phyloP scores from a whole-genome alignment of 2,113 vertebrate genomes.

The Periophthalmodon schlosseri region DNA sequence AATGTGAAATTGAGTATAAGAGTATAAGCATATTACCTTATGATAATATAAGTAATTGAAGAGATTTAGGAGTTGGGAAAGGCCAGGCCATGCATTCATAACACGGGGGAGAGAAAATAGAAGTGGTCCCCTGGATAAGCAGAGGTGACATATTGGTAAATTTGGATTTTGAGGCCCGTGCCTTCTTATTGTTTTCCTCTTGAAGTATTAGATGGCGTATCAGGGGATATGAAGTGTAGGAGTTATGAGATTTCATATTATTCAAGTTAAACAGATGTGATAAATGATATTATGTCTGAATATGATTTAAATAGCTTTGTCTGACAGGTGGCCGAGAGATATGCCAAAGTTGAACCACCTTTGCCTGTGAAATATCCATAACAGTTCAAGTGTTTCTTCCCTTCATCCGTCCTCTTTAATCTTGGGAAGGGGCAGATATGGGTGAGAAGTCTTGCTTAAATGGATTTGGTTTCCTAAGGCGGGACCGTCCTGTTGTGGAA shows the following conservation, averaged over 20 bases:
- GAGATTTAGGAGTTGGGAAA: constrained; percentile 71
- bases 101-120: constrained; percentile 43
- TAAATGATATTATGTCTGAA: constrained; percentile 38
- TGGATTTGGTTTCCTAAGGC: constrained; percentile 61
- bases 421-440: constrained; percentile 45
- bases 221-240: constrained; percentile 55
- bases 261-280: constrained; percentile 50
- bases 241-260: constrained; percentile 62
- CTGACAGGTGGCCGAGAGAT: constrained; percentile 28
- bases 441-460: constrained; percentile 69
- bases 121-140: constrained; percentile 59
- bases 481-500: constrained; percentile 46
- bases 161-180: constrained; percentile 63
- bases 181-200: constrained; percentile 59
- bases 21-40: constrained; percentile 79
- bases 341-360: constrained; percentile 14
- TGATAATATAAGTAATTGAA: constrained; percentile 80
- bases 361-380: constrained; percentile 30
- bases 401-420: constrained; percentile 53
- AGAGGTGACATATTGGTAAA: constrained; percentile 59
- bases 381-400: constrained; percentile 31
- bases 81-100: constrained; percentile 55
- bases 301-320: constrained; percentile 46
- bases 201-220: constrained; percentile 63
- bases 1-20: constrained; percentile 77